A percentile compares a stretch with the other conserved stretches of the same genome.
phyloP scores from a whole-genome alignment of 2,113 vertebrate species.

The Urocolius indicus region DNA sequence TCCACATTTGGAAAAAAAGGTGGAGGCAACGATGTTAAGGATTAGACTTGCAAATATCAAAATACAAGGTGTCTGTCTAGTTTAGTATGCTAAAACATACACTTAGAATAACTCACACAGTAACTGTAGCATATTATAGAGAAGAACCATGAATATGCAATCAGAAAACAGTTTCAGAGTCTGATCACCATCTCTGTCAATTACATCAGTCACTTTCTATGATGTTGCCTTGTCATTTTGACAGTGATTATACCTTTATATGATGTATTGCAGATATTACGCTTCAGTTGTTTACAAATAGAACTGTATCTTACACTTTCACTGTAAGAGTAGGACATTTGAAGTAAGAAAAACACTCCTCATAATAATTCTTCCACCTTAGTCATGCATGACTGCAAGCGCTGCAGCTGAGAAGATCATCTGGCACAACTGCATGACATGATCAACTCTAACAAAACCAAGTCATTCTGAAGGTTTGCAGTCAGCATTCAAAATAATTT shows the following conservation, averaged over 20 bases:
- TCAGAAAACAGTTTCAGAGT: constrained; percentile 71
- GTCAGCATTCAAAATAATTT: neutral
- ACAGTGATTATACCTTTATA: constrained; percentile 79
- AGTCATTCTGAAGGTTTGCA: neutral
- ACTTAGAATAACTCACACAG: constrained; percentile 71
- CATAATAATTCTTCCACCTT: constrained; percentile 53
- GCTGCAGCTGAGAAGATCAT: neutral
- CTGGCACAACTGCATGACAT: neutral
- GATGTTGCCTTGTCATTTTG: constrained; percentile 73
- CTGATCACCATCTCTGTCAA: constrained; percentile 77
- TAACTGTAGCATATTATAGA: constrained; percentile 68
- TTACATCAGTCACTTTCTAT: constrained; percentile 70
- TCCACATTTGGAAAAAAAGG: neutral
- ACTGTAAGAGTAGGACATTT: constrained; percentile 41
- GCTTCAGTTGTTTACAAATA: constrained; percentile 79
- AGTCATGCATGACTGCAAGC: constrained; percentile 1
- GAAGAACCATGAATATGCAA: constrained; percentile 81
- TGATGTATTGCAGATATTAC: constrained; percentile 69
- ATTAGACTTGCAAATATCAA: constrained; percentile 75
- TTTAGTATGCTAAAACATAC: constrained; percentile 72
- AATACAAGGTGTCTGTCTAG: constrained; percentile 71
- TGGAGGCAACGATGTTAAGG: constrained; percentile 49
- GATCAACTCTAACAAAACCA: neutral
- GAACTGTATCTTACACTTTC: constrained; percentile 56
- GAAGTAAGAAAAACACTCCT: constrained; percentile 66